phyloP scores from a whole-genome alignment of 2,888 invertebrate species.

The Ditylenchus weischeri region DNA sequence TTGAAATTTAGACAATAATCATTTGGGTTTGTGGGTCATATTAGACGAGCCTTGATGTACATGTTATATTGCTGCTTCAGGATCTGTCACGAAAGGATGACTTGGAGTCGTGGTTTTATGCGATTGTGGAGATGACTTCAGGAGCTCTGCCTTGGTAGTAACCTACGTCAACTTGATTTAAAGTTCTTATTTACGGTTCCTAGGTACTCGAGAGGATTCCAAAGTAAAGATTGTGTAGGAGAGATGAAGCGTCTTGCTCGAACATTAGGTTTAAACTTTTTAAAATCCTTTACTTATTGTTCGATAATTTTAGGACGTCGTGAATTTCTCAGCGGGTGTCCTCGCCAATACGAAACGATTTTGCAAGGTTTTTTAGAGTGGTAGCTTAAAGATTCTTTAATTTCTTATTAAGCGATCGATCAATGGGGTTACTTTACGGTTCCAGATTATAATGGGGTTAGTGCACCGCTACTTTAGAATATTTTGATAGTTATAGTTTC shows the following conservation, averaged over 20 bases:
- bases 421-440: conserved; percentile 9
- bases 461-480: not conserved
- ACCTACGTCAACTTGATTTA: too few species aligned
- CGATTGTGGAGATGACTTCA: conserved; percentile 11
- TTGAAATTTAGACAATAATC: too few species aligned
- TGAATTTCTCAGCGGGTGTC: conserved; percentile 8
- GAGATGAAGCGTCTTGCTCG: conserved; percentile 8
- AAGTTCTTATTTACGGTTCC: too few species aligned
- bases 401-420: conserved; percentile 1
- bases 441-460: conserved; percentile 16
- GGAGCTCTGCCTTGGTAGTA: conserved; percentile 9
- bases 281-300: too few species aligned
- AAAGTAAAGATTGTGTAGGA: conserved; percentile 1
- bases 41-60: too few species aligned
- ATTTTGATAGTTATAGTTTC: not conserved
- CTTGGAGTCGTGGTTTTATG: conserved; percentile 19
- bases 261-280: not conserved
- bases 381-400: too few species aligned
- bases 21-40: too few species aligned
- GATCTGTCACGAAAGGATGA: conserved; percentile 19
- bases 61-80: not conserved
- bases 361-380: not conserved
- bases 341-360: conserved; percentile 10
- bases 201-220: not conserved
- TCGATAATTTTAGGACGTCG: not conserved